Evolutionary conservation across 2,888 invertebrate species (phyloP), one percentile per base, ranked within the genome.

Genomic region (Vesta saturnalis): DNA sequence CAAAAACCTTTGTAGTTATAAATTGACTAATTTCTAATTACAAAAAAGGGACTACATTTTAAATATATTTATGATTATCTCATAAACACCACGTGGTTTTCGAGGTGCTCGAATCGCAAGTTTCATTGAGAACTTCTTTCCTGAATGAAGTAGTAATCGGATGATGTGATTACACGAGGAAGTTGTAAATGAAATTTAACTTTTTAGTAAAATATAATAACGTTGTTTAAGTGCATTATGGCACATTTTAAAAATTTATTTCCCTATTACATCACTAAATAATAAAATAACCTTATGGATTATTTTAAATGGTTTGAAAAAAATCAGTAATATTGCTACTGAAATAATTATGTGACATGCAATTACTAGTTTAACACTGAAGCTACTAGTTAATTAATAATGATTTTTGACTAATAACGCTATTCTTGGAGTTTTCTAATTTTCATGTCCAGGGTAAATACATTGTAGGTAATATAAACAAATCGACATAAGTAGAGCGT

Each of bases 91-190:
- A 39, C 39, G 39, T 39, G 39, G 39, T 10, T 3, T 39, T n/a
- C n/a, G 39, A 10, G 39, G 12, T 39, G 39, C 39, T 39, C n/a
- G 39, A 3, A 39, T 6, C 39, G n/a, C 23, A 52, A 21, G 52
- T 19, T 52, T 52, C 52, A 52, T 52, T 52, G 52, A 52, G 18
- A 52, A 39, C 39, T 52, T 52, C 52, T 52, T 52, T 52, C 14
- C 19, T 52, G 52, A 52, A 52, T 52, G 52, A 52, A 52, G 21
- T 52, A 52, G 52, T 52, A 52, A 52, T 52, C 19, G 19, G 21
- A 52, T 52, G 52, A 39, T 39, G 39, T n/a, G 39, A 52, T 52
- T 52, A 52, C n/a, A 52, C 19, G 19, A 52, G 52, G 52, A 52
- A 52, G 52, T 52, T 52, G 52, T 52, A 52, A 52, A 21, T 52